Base-by-base conservation (phyloP, 2,113 vertebrate genomes). In the Chaetura pelagica region DNA sequence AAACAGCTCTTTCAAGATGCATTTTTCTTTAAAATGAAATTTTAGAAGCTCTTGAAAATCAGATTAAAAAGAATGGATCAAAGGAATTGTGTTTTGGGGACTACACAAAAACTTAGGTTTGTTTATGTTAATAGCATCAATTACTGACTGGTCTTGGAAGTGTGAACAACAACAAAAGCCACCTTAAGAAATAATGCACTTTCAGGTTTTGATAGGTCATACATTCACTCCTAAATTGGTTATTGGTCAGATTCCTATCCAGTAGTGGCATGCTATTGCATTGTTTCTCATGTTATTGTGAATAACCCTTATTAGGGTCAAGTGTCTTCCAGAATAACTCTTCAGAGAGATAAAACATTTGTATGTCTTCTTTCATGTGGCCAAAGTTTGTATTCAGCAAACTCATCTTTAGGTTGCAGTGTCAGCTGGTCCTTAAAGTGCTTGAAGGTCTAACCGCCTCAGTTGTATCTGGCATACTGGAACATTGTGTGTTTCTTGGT, bases 31-130 rank as follows among this genome's bases (percentile, higher is more conserved):
- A 67, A 96, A 97, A 82, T 94, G 77, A 95, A 96, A 97, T 94
- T 79, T 96, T 97, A 95, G 89, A 94, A 95, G 94, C 22, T 83
- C 94, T 94, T 96, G 89, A 97, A 95, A 96, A 96, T 94, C 71
- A 42, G 55, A 73, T 92, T 91, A 92, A 91, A 93, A 91, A 95
- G 85, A 94, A 91, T 92, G 87, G 95, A 94, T 96, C 76, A 78
- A 95, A 96, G 85, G 74, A 85, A 80, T 66, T 91, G 92, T 85
- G 91, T 93, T 82, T 87, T 96, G 95, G 91, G 95, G 88, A 95
- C 55, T 96, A 40, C 79, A 94, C 95, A 96, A 89, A 92, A 90
- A n/a, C 84, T 72, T 40, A n/a, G 78, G 92, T 95, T 87, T 96
- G 89, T 95, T 91, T 94, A 87, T 90, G 92, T 77, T 94, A 96